Base-by-base conservation (phyloP, 2,113 vertebrate genomes). In the Cisticola juncidis region DNA sequence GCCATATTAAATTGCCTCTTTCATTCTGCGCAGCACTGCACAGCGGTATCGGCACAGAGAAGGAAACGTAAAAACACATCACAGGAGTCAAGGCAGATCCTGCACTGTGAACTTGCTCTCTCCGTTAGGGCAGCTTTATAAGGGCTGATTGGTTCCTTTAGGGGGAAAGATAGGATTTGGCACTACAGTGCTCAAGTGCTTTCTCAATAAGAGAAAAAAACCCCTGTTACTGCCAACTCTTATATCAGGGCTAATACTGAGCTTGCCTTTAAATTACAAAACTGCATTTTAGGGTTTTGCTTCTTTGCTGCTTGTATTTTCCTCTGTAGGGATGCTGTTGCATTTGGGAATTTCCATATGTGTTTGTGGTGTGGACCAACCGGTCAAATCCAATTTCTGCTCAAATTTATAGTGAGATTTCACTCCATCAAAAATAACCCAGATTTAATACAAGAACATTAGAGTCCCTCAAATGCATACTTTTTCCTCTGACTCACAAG, bases 1-100 rank as follows among this genome's bases (percentile, higher is more conserved):
- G 29, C 83, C 82, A 48, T 94, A 13, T 95, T 94, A 96, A 94
- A 94, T 94, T 78, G 74, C 88, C 72, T 92, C 93, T 71, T 56
- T 79, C 88, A 48, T 86, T 90, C 69, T 70, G 72, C 3, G 3
- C 91, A 69, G 91, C 20, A 1, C 86, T 23, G 68, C 80, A 58
- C 68, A 66, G 83, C 5, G 5, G 51, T 11, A 26, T 9, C 10
- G 80, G 86, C 90, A 86, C 60, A 45, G 22, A 71, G 69, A 45
- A 56, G 82, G 40, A 79, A 56, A 86, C 0, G 4, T 44, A 60
- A 85, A 88, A 86, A 56, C 73, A 7, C 35, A 89, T 69, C 70
- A 51, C 56, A 65, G 0, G 11, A 88, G 69, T 53, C 7, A 15
- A 90, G 82, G 80, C 57, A 72, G 72, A 61, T 72, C 71, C 71